Base-by-base conservation (phyloP, 2,113 vertebrate genomes). In the Ciconia maguari region DNA sequence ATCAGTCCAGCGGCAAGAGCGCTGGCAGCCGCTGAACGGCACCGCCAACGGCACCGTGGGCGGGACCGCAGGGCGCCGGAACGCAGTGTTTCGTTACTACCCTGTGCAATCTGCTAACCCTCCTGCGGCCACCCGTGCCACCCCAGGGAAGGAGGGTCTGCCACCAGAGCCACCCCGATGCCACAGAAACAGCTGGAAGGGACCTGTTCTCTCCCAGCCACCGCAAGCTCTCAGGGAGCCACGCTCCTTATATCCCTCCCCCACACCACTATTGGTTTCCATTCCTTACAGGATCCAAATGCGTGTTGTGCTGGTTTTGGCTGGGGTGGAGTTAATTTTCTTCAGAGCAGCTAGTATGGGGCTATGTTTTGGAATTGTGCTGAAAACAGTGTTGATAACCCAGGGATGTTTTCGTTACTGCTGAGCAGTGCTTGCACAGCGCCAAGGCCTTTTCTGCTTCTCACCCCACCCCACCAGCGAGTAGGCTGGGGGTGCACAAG, bases 21-120 rank as follows among this genome's bases (percentile, higher is more conserved):
- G 15, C 52, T 6, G 48, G 46, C 25, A 83, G 46, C 27, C 54
- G 29, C 27, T 3, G 2, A 85, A 34, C 1, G 2, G 24, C 54
- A 85, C 25, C 3, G 6, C 5, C 2, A 57, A 49, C 0, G 1
- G 62, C 30, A 55, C 1, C 0, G 0, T 1, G 2, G 25, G 41
- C 8, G 6, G 24, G 22, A 72, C 13, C 1, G 9, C 0, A 1
- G 51, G n/a, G 57, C 8, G 4, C 1, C 3, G 10, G 52, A 21
- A 52, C 4, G 7, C 44, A 38, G 22, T 0, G 0, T 34, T 70
- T 48, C 4, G 2, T 62, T 72, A 41, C 8, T 2, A 42, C 2
- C 68, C 55, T 54, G 70, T 25, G 57, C 65, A 85, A 68, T 9
- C n/a, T 68, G 38, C 75, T 44, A 46, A 69, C 29, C 48, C 12